phyloP scores from a whole-genome alignment of 2,888 invertebrate genomes.

The Cordilura impudica region DNA sequence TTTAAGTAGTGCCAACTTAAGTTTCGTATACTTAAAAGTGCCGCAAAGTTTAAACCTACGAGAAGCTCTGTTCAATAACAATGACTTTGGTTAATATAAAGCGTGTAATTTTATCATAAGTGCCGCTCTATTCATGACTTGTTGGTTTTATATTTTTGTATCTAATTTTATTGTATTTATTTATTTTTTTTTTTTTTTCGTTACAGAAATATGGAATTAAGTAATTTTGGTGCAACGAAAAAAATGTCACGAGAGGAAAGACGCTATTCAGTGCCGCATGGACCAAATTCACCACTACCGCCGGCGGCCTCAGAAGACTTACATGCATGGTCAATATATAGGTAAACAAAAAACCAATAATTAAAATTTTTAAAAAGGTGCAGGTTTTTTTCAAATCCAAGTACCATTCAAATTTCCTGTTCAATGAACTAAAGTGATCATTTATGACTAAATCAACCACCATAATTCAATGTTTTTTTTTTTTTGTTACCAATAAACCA shows the following conservation, averaged over 20 bases:
- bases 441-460: conserved; percentile 47
- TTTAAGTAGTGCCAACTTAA: no score
- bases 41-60: no score
- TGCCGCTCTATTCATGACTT: conserved; percentile 17
- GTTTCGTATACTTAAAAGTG: no score
- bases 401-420: conserved; percentile 28
- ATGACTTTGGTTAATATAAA: conserved; percentile 55
- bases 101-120: conserved; percentile 13
- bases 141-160: not conserved
- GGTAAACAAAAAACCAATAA: conserved; percentile 81
- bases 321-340: conserved; percentile 97
- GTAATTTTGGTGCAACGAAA: conserved; percentile 74
- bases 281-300: conserved; percentile 84
- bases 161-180: conserved; percentile 7
- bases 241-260: conserved; percentile 83
- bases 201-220: conserved; percentile 76
- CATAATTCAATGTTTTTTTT: conserved; percentile 7
- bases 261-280: conserved; percentile 92
- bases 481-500: conserved; percentile 45
- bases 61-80: conserved; percentile 35
- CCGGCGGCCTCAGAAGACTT: conserved; percentile 93
- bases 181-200: conserved; percentile 44
- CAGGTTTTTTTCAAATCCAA: not conserved
- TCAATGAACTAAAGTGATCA: not conserved
- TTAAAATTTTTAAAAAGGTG: conserved; percentile 21